Evolutionary conservation across 2,113 vertebrate species (phyloP).

Genomic region (Pampusana beccarii): DNA sequence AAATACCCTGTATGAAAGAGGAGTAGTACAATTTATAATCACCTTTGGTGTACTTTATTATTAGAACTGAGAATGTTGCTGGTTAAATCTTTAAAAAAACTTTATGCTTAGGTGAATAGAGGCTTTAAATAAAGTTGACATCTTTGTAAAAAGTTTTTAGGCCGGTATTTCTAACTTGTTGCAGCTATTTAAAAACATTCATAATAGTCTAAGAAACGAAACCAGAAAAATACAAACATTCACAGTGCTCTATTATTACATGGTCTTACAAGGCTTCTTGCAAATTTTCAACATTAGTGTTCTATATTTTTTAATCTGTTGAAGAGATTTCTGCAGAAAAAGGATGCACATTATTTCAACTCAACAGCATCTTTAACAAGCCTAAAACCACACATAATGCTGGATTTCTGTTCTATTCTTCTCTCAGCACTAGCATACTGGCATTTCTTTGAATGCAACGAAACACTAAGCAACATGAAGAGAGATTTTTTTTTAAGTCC

Average conservation of each 20-base stretch:
- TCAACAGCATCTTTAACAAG: conserved; percentile 12
- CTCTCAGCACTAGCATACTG: conserved; percentile 64
- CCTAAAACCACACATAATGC: conserved; percentile 39
- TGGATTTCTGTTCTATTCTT: conserved; percentile 44
- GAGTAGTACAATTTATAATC: background rate
- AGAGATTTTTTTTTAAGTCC: conserved; percentile 37
- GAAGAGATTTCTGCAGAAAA: background rate
- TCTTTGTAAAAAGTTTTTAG: background rate
- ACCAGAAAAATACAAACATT: background rate
- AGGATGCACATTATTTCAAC: conserved; percentile 3
- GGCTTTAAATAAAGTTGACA: background rate
- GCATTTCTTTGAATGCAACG: conserved; percentile 70
- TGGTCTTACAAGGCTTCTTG: background rate
- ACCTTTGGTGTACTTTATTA: background rate
- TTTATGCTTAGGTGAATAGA: background rate
- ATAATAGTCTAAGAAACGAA: background rate
- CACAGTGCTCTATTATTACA: background rate
- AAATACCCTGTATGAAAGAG: background rate
- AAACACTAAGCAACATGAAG: conserved; percentile 60
- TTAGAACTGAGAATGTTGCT: background rate
- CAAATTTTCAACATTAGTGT: background rate
- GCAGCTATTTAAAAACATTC: background rate
- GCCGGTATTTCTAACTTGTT: background rate
- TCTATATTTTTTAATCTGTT: background rate
- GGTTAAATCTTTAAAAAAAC: background rate